Base-by-base conservation (phyloP, 2,888 invertebrate genomes). In the Apamea sordens region DNA sequence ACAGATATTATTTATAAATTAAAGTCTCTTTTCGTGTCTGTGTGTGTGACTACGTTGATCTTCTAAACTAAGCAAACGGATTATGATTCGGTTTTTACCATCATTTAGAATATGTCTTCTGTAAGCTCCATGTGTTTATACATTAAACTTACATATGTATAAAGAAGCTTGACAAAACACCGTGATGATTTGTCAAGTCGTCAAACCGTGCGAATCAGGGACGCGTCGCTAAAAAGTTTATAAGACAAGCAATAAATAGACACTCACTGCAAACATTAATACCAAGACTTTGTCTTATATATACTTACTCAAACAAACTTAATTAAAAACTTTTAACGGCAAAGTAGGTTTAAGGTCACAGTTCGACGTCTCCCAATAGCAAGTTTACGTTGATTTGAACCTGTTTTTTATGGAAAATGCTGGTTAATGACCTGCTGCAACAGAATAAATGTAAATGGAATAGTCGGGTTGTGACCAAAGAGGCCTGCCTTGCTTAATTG, bases 311-410 rank as follows among this genome's bases (percentile, higher is more conserved):
- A 69, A 41, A 59, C 41, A 1, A 77, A 82, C 44, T 81, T 74
- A 53, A 82, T 73, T 78, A 78, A 21, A 69, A 75, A 83, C 72
- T 69, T 72, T 69, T 68, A 44, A 32, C 67, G 32, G 36, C 77
- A 15, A 64, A 76, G 69, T 65, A 7, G 6, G 50, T 4, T 36
- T 44, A 28, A 47, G 28, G 21, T 28, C 21, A 47, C 1, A 41
- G 69, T 50, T 32, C 6, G 1, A 50, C 13, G 13, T 21, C 28
- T 59, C 11, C 56, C 56, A 56, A n/a, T n/a, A 56, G 24, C 4
- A 59, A 13, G 1, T n/a, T 59, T 59, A 1, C 13, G n/a, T 11
- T 4, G 11, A n/a, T 5, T 5, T 59, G n/a, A 28, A 13, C 11
- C 7, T 61, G 2, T 28, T 61, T 61, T 2, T 61, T 28, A 15